Conservation (phyloP, 2,888 invertebrate species). For the Ramazzottius varieornatus region DNA sequence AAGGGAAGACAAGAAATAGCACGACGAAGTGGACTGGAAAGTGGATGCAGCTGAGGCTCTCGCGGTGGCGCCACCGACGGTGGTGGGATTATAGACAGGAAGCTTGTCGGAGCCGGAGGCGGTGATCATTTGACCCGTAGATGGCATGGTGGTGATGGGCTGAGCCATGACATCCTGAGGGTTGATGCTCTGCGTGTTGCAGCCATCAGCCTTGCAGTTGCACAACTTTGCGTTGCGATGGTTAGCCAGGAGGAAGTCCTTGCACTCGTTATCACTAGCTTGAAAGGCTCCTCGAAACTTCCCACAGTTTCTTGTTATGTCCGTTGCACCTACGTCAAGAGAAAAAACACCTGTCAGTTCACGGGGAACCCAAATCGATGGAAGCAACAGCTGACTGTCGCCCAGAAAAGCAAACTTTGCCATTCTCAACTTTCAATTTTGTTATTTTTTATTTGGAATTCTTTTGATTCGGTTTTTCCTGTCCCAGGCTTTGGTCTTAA, state of each 20-base stretch:
- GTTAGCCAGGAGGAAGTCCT: background rate
- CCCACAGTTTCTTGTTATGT: background rate
- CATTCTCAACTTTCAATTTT: no score
- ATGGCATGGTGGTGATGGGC: background rate
- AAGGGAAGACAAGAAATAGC: background rate
- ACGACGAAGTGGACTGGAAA: no score
- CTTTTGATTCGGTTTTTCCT: no score
- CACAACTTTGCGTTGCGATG: background rate
- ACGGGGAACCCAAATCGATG: no score
- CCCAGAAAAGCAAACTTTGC: no score
- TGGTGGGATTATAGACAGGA: background rate
- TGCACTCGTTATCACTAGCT: background rate
- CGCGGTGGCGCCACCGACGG: no score
- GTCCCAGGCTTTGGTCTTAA: no score
- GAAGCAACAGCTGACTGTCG: no score
- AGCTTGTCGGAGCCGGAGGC: background rate
- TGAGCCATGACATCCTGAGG: background rate
- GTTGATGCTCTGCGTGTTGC: background rate
- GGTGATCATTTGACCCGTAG: background rate
- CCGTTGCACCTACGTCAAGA: background rate
- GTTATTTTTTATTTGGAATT: no score
- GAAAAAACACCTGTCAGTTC: background rate
- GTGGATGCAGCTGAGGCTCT: no score
- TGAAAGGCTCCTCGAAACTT: background rate
- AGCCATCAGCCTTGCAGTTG: background rate